Conservation (phyloP, 2,888 invertebrate genomes). For the Nycteola revayana region DNA sequence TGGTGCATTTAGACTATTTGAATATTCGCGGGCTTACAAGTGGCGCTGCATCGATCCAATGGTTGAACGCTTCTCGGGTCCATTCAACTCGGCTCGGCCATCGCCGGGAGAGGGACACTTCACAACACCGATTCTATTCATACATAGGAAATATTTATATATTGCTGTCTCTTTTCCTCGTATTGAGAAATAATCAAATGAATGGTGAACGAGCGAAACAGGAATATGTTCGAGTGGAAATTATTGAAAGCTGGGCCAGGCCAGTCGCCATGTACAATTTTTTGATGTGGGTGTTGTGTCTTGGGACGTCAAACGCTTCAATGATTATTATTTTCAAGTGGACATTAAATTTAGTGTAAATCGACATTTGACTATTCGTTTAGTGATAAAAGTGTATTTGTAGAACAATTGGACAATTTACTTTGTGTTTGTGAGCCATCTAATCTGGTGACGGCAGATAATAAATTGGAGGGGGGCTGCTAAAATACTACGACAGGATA, state of each 20-base stretch:
- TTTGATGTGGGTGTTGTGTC: conserved; percentile 81
- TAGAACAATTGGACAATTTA: conserved; percentile 49
- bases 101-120: conserved; percentile 70
- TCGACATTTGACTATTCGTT: conserved; percentile 51
- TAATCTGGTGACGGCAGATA: conserved; percentile 67
- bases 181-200: conserved; percentile 77
- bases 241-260: conserved; percentile 76
- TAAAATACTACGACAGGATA: conserved; percentile 81
- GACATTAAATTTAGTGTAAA: conserved; percentile 66
- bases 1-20: too few species aligned
- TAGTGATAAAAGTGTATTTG: conserved; percentile 50
- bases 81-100: conserved; percentile 78
- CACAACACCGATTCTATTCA: conserved; percentile 78
- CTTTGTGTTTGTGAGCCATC: conserved; percentile 62
- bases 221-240: conserved; percentile 77
- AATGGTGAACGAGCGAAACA: conserved; percentile 77
- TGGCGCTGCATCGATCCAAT: conserved; percentile 79
- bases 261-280: conserved; percentile 78
- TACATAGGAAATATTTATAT: conserved; percentile 77
- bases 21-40: conserved; percentile 51
- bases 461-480: conserved; percentile 78
- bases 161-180: conserved; percentile 64
- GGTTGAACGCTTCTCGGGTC: conserved; percentile 80
- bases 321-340: conserved; percentile 79
- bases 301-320: conserved; percentile 78